Evolutionary conservation across 2,888 invertebrate genomes (phyloP).

Genomic region (Tenthredo distinguenda): DNA sequence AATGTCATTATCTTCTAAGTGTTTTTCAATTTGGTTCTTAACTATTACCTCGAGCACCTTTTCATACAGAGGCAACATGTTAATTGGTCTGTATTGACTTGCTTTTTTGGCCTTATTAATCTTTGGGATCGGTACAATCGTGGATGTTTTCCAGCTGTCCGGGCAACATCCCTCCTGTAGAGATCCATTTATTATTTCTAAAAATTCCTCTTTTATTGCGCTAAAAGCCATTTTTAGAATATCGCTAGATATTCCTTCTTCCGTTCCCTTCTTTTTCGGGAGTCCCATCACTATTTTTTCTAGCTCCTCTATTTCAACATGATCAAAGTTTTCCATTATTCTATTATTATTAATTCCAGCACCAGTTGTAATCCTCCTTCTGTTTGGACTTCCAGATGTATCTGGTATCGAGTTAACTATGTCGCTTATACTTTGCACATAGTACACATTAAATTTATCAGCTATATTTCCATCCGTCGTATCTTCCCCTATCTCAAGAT

Average conservation of each 20-base stretch:
- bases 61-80: conserved; percentile 50
- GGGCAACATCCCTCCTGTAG: conserved; percentile 35
- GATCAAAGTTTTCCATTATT: not conserved
- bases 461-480: conserved; percentile 41
- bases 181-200: conserved; percentile 45
- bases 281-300: not conserved
- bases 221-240: conserved; percentile 29
- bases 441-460: conserved; percentile 55
- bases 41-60: conserved; percentile 45
- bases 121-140: conserved; percentile 51
- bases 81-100: conserved; percentile 50
- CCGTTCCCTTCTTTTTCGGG: conserved; percentile 36
- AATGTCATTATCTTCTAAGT: conserved; percentile 18
- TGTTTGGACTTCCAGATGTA: not conserved
- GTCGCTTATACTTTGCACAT: not conserved
- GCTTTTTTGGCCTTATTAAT: conserved; percentile 40
- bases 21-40: conserved; percentile 19
- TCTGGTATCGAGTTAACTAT: not conserved
- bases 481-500: not conserved
- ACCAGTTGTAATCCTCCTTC: not conserved
- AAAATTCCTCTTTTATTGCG: conserved; percentile 31
- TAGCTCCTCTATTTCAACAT: not conserved
- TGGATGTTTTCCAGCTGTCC: conserved; percentile 49
- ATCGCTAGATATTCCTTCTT: conserved; percentile 47
- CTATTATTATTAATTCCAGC: not conserved